Percentiles rank a stretch among this genome's conserved stretches.
Evolutionary conservation across 2,797 vertebrate genomes (phyloP).

Genomic region (Carduelis carduelis): DNA sequence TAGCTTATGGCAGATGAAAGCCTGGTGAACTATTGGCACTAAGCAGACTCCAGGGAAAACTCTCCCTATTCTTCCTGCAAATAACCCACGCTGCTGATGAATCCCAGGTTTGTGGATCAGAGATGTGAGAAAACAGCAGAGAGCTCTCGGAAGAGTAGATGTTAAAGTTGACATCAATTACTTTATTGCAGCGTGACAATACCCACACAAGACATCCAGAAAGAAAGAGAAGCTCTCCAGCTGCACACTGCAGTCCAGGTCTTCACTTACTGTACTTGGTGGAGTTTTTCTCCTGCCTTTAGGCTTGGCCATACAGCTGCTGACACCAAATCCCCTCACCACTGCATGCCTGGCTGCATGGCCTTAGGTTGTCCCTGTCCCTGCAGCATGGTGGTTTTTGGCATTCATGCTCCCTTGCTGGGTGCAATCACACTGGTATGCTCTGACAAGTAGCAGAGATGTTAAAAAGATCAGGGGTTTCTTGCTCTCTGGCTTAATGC

Average conservation of each 20-base stretch:
- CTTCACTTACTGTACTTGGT: not conserved
- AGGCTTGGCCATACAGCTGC: not conserved
- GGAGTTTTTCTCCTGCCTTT: not conserved
- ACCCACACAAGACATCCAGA: not conserved
- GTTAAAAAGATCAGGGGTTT: not conserved
- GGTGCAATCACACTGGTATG: not conserved
- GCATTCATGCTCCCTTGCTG: not conserved
- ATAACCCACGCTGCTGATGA: not conserved
- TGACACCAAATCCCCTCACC: not conserved
- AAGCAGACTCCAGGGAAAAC: not conserved
- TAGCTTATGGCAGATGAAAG: not conserved
- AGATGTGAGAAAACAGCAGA: not conserved
- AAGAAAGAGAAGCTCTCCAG: not conserved
- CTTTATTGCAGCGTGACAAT: not conserved
- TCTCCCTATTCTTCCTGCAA: not conserved
- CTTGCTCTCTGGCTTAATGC: not conserved
- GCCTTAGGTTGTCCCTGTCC: not conserved
- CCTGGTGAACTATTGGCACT: not conserved
- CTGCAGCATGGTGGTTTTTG: not conserved
- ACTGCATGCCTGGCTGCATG: rapidly evolving
- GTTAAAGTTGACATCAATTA: not conserved
- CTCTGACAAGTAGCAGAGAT: not conserved
- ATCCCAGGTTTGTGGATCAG: not conserved
- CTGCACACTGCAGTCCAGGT: not conserved
- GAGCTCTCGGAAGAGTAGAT: not conserved